Base-by-base conservation (phyloP, 2,113 vertebrate genomes). In the Dendropsophus ebraccatus region DNA sequence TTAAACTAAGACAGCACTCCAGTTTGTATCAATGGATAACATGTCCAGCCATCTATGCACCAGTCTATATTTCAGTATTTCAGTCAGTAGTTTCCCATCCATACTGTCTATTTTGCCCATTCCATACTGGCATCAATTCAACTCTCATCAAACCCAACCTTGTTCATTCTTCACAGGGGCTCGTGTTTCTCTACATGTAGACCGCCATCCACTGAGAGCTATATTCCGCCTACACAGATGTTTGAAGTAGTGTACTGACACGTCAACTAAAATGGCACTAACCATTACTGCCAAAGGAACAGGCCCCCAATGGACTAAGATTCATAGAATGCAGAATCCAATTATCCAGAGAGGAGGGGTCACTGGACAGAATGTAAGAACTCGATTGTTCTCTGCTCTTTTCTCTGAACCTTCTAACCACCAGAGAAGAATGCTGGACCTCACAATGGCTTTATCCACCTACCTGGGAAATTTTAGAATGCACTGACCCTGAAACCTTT, bases 211-310 rank as follows among this genome's bases (percentile, higher is more conserved):
- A 37, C 37, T 25, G 16, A n/a, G 5, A 37, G 47, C 23, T n/a
- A 52, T 82, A 30, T 82, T 82, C 47, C 21, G n/a, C 62, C 41
- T 28, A 52, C 62, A 37, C 62, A 82, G 28, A 70, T 82, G 81
- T 82, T 82, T 82, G 65, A 82, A 82, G 81, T 70, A 50, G 81
- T 50, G 62, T 70, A 82, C 62, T 30, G 81, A 82, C 81, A 82
- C 81, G 50, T 69, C 67, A 52, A 52, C 62, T 82, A 60, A 73
- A 41, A 83, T 37, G 37, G 45, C 41, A 41, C 3, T 37, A 69
- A 73, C 67, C 67, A 83, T 73, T 72, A 73, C 37, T 23, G 52
- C 65, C 49, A 83, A 83, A 73, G 14, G 21, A 21, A 25, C 49
- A 58, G 81, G 21, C 65, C 72, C 81, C 81, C 62, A 35, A 5